A percentile compares a stretch with the other conserved stretches of the same genome.
These are phyloP conservation scores for Paramormyrops hopkinsi DNA, from an alignment of 2,797 vertebrate species.

Conservation along the genomic window DNA sequence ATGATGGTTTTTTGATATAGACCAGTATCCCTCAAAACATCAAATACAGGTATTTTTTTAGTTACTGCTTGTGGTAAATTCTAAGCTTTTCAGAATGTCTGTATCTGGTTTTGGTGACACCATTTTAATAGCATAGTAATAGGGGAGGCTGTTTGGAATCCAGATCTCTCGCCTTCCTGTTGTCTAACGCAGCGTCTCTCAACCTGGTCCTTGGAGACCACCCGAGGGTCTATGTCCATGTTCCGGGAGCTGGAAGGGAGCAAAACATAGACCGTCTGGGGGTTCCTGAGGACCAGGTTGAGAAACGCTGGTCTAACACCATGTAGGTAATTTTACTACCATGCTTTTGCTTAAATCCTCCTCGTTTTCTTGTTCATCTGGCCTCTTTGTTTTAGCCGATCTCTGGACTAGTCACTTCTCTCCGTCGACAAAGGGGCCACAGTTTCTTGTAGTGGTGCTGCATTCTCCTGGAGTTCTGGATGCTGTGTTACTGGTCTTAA, in stretches of 20 bases:
- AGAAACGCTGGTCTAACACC: neutral
- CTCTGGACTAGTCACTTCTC: neutral
- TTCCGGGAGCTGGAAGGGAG: neutral
- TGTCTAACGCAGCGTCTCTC: neutral
- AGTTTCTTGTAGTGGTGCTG: neutral
- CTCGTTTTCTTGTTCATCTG: neutral
- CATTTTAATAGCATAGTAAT: neutral
- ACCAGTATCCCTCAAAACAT: neutral
- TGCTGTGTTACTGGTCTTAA: neutral
- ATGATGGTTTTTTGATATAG: neutral
- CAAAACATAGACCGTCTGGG: neutral
- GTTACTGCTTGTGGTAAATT: neutral
- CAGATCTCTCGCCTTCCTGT: neutral
- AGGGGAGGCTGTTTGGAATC: neutral
- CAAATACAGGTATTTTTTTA: neutral
- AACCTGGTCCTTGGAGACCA: neutral
- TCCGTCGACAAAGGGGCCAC: neutral
- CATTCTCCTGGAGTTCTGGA: neutral
- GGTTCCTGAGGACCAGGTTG: neutral
- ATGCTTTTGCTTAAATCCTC: neutral
- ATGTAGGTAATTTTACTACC: neutral
- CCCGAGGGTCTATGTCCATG: neutral
- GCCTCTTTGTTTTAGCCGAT: neutral
- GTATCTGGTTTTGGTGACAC: neutral
- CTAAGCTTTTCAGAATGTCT: neutral